Evolutionary conservation across 2,888 invertebrate genomes (phyloP).

Genomic region (Parthenolecanium corni): DNA sequence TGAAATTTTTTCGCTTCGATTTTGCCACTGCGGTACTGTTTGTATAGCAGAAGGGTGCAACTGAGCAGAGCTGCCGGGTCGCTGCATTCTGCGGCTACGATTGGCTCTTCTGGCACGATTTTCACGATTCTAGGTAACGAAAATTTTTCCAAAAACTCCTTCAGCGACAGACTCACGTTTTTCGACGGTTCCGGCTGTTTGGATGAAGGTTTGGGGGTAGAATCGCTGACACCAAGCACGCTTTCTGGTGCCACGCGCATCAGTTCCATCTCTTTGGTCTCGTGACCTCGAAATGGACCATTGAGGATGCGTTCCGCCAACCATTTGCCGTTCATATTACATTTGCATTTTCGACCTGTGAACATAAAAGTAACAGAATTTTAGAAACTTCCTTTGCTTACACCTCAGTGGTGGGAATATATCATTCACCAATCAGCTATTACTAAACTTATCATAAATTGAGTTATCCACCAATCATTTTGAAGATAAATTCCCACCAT

Average conservation of each 20-base stretch:
- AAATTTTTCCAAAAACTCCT: conserved; percentile 40
- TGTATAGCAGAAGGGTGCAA: conserved; percentile 40
- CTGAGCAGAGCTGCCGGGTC: conserved; percentile 41
- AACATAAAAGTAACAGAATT: too few relatives aligned
- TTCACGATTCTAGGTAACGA: conserved; percentile 41
- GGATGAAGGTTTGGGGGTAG: background rate
- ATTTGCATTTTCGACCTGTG: too few relatives aligned
- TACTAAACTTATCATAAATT: too few relatives aligned
- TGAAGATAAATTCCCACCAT: too few relatives aligned
- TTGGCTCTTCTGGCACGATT: conserved; percentile 35
- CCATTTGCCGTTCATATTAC: conserved; percentile 1
- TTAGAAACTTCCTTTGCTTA: too few relatives aligned
- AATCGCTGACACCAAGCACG: background rate
- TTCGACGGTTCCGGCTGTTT: background rate
- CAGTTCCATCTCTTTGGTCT: conserved; percentile 3
- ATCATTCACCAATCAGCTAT: too few relatives aligned
- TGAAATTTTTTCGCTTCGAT: conserved; percentile 38
- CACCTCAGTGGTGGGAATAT: too few relatives aligned
- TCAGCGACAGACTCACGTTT: conserved; percentile 33
- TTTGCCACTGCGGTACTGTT: conserved; percentile 42
- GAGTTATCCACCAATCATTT: too few relatives aligned
- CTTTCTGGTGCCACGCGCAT: background rate
- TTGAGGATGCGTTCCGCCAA: background rate
- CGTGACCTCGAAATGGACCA: conserved; percentile 6
- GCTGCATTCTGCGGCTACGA: conserved; percentile 32